Conservation (phyloP, 2,888 invertebrate species). For the Trachelus troglodyta region DNA sequence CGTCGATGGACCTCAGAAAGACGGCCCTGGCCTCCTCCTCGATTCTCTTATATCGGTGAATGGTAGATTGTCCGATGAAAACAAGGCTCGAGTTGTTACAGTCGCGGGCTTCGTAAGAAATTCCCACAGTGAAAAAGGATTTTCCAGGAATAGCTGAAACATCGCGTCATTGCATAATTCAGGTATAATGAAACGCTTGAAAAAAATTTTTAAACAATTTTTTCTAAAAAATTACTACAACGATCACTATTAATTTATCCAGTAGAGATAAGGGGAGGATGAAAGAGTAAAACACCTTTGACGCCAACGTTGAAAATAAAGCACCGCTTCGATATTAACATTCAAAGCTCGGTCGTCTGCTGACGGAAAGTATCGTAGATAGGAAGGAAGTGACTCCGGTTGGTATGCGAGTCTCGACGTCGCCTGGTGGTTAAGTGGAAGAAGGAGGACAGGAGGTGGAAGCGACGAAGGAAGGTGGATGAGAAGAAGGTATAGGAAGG, state of each 20-base stretch:
- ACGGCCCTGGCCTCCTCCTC: neutral
- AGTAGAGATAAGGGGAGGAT: too few relatives aligned
- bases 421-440: slow-evolving; percentile 28
- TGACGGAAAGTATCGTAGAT: slow-evolving; percentile 52
- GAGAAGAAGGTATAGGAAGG: slow-evolving; percentile 13
- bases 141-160: neutral
- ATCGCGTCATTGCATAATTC: neutral
- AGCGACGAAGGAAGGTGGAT: slow-evolving; percentile 14
- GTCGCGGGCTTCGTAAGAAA: neutral
- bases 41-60: neutral
- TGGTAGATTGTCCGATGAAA: neutral
- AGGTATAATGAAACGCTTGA: neutral
- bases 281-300: neutral
- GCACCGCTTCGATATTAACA: slow-evolving; percentile 43
- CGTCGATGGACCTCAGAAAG: neutral
- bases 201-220: neutral
- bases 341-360: slow-evolving; percentile 43
- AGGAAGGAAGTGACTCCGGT: slow-evolving; percentile 64
- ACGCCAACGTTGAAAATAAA: neutral
- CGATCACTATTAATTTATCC: neutral
- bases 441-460: slow-evolving; percentile 16
- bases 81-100: neutral
- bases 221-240: neutral
- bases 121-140: neutral
- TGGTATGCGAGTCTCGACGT: slow-evolving; percentile 57